Base-by-base conservation (phyloP, 1,140 invertebrate genomes). In the Pygmarrhopalites habei region DNA sequence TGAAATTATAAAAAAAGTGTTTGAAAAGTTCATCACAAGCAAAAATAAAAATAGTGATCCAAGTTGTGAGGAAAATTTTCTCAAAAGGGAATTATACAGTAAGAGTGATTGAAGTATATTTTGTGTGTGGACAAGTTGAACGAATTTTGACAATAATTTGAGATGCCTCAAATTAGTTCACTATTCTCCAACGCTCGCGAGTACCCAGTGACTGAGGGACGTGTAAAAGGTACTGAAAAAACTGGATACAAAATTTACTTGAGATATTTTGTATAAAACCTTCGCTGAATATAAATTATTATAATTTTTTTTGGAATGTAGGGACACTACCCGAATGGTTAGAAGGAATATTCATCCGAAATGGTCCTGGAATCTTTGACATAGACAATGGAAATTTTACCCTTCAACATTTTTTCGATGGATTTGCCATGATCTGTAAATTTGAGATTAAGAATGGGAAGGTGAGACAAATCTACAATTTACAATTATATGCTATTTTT, bases 371-470 rank as follows among this genome's bases (percentile, higher is more conserved):
- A 46, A 75, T 76, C 65, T 81, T 77, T 68, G 75, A 80, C 58
- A 67, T 81, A 14, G 66, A 68, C 41, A 71, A 77, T 28, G 72
- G 76, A 28, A 72, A 72, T 12, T 75, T 75, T 53, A 71, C 64
- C 2, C 30, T 78, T 19, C 77, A 77, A 74, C 76, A 78, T 60
- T 78, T 73, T 69, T 73, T 77, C 32, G 77, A 78, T 72, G 77
- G 77, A 23, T 74, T 72, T 63, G 73, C 74, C 14, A 71, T 76
- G 17, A 53, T 78, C 5, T 72, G 69, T 57, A 75, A 75, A 57
- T 77, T 77, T 64, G 68, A 72, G 17, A 74, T 78, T 19, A 46
- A 65, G 17, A 64, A 76, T 56, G 73, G 73, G 23, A 71, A 71
- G 35, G 72, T 77, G 2, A 73, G 49, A 39, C 35, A 10, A n/a